Conservation (phyloP, 2,888 invertebrate species). For the Hydropsyche betteni region DNA sequence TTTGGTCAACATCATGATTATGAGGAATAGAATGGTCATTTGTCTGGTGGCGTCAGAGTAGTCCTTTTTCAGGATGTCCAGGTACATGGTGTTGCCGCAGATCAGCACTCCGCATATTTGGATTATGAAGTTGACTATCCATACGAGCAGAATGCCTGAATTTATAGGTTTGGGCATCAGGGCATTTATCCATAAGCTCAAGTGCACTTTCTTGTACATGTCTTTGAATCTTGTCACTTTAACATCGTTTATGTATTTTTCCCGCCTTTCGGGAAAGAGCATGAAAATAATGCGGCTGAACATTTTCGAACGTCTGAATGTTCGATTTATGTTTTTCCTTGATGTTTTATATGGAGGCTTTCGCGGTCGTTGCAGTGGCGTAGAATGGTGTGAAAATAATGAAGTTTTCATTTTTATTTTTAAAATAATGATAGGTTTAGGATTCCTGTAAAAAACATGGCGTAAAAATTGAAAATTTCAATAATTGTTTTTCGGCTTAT, state of each 20-base stretch:
- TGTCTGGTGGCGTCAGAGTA: conserved; percentile 46
- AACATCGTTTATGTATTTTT: conserved; percentile 1
- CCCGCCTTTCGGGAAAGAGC: neutral
- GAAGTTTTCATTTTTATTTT: neutral
- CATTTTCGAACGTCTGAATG: neutral
- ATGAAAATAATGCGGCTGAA: neutral
- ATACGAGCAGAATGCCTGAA: neutral
- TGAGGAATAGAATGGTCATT: conserved; percentile 44
- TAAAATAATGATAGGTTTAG: too few relatives aligned
- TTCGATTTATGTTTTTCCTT: too few relatives aligned
- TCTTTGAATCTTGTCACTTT: conserved; percentile 29
- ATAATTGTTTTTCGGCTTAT: too few relatives aligned
- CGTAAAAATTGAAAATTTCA: too few relatives aligned
- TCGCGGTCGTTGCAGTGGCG: neutral
- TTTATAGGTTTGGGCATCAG: conserved; percentile 35
- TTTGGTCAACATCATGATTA: conserved; percentile 42
- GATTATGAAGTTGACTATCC: neutral
- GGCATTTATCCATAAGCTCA: conserved; percentile 37
- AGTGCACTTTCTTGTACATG: conserved; percentile 23
- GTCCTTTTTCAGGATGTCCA: conserved; percentile 37
- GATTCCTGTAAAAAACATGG: too few relatives aligned
- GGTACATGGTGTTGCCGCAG: conserved; percentile 3
- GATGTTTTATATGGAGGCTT: neutral
- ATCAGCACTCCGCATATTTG: neutral
- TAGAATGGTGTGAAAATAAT: neutral